Evolutionary conservation across 2,797 vertebrate genomes (phyloP).

Genomic region (Lophotriccus pileatus): DNA sequence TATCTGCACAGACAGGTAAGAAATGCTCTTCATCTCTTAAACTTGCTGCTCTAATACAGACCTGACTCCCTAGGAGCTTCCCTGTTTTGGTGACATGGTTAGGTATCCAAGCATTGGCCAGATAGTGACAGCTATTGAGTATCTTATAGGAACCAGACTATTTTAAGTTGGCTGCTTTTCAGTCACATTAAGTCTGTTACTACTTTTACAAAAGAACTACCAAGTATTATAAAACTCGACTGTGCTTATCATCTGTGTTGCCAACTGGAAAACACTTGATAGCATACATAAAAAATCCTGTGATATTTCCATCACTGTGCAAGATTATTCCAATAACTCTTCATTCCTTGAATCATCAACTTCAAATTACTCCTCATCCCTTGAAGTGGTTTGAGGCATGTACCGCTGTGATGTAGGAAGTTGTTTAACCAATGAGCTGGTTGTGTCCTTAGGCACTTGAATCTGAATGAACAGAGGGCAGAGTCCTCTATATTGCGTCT

Average conservation of each 20-base stretch:
- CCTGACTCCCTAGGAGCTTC: background rate
- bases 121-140: background rate
- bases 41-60: background rate
- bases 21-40: background rate
- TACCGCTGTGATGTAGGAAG: background rate
- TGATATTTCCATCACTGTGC: background rate
- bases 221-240: background rate
- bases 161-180: background rate
- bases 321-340: background rate
- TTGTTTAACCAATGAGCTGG: background rate
- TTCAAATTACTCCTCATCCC: background rate
- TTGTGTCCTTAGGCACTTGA: slow-evolving; percentile 5
- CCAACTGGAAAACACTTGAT: background rate
- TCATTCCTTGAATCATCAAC: slow-evolving; percentile 30
- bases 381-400: slow-evolving; percentile 15
- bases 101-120: background rate
- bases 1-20: background rate
- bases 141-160: background rate
- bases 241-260: background rate
- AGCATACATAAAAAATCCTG: background rate
- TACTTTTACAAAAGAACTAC: background rate
- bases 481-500: background rate
- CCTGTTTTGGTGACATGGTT: background rate
- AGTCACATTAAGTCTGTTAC: background rate
- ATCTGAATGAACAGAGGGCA: slow-evolving; percentile 35